Evolutionary conservation across 2,888 invertebrate genomes (phyloP), one percentile per base, ranked within the genome.

Genomic region (Drosophila neonasuta): DNA sequence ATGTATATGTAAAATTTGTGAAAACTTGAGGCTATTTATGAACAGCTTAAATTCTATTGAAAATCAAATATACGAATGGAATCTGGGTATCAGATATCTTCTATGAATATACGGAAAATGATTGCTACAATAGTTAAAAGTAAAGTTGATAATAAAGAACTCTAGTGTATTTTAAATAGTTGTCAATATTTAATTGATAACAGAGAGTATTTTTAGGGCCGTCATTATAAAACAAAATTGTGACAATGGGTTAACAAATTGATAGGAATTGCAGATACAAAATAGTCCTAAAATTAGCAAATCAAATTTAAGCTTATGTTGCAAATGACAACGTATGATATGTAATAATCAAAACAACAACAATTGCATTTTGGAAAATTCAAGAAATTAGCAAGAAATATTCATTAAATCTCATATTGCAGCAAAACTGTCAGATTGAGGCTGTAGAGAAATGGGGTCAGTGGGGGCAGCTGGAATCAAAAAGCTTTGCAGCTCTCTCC

Each of bases 361-460:
- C 2, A 51, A 42, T 13, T 8, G 30, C 39, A 64, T 60, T 50
- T 62, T 56, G 30, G 45, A 54, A 45, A 36, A 8, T 3, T 17
- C 10, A 34, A n/a, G 34, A 42, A 34, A 42, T 41, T 49, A 57
- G 46, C 24, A 51, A 63, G 39, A 54, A 55, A 41, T 63, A 46
- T 74, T 71, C 54, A 79, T 70, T 66, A 54, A 68, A 75, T 54
- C 15, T 50, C 66, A 71, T 59, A 64, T 45, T 59, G 45, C 29
- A 59, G 42, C 34, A 45, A 39, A 39, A 34, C 4, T 36, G 11
- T 36, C 36, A n/a, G 6, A 36, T n/a, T n/a, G 36, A 36, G n/a
- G 2, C 11, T n/a, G 36, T 36, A 0, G 11, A 32, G 1, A n/a
- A 39, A 39, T 2, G 7, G 39, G 39, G 39, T 39, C 39, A 41